A percentile compares a stretch with the other conserved stretches of the same genome.
These are phyloP conservation scores for Teleopsis dalmanni DNA, from an alignment of 1,140 invertebrate genomes.

Conservation along the genomic window DNA sequence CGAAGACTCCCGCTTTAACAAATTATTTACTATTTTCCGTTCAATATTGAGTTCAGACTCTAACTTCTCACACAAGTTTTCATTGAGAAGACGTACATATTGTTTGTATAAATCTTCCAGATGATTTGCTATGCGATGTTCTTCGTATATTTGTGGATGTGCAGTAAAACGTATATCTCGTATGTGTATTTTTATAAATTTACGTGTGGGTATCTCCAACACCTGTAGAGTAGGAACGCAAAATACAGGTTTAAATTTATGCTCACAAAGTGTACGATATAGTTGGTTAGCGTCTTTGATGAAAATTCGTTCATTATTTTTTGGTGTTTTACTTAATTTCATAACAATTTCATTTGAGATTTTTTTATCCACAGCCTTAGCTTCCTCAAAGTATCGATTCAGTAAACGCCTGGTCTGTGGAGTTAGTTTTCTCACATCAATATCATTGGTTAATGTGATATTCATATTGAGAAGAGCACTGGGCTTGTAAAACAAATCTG, in stretches of 20 bases:
- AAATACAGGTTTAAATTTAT: constrained; percentile 28
- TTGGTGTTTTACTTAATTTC: background rate
- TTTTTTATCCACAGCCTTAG: constrained; percentile 13
- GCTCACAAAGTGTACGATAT: constrained; percentile 21
- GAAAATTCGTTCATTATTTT: background rate
- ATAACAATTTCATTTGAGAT: constrained; percentile 13
- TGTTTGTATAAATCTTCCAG: constrained; percentile 36
- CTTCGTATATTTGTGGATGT: constrained; percentile 43
- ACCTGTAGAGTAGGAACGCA: constrained; percentile 17
- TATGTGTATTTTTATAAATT: constrained; percentile 38
- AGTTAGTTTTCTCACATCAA: background rate
- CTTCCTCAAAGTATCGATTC: constrained; percentile 30
- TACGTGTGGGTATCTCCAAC: constrained; percentile 24
- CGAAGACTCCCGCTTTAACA: constrained; percentile 16
- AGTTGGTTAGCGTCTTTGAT: constrained; percentile 12
- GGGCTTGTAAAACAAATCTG: constrained; percentile 17
- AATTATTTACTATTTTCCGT: constrained; percentile 26
- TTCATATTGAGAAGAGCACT: constrained; percentile 4
- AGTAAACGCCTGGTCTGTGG: constrained; percentile 20
- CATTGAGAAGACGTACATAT: constrained; percentile 26
- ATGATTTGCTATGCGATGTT: constrained; percentile 41
- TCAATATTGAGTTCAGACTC: constrained; percentile 35
- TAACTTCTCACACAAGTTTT: constrained; percentile 27
- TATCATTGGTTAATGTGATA: constrained; percentile 15
- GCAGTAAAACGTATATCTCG: constrained; percentile 39